Evolutionary conservation across 2,797 vertebrate genomes (phyloP), one percentile per base, ranked within the genome.

Genomic region (Pseudochaenichthys georgianus): DNA sequence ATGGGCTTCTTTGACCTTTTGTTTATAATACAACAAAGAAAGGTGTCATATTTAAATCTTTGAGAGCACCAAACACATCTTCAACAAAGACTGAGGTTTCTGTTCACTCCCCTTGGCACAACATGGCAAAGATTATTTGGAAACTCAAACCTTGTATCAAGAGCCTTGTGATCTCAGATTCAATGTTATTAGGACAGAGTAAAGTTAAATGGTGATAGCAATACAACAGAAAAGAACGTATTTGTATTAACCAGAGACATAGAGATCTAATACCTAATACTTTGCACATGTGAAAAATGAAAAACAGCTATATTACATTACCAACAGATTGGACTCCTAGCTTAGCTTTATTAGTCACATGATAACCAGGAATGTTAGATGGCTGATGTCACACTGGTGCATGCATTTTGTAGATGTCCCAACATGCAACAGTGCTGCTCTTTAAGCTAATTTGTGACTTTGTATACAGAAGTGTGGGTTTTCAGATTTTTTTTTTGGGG

Each of bases 51-150:
- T 89, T 88, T 72, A 64, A 81, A 75, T 85, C 64, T 76, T 23
- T 78, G 46, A 77, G 12, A 77, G 59, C 43, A 38, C 69, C 73
- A 78, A 66, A 63, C 55, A 70, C n/a, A 68, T 65, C 57, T 50
- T 73, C 10, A 55, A 79, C 74, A 78, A 88, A 87, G 67, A 54
- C 52, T 75, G 67, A 58, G 77, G 78, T 90, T 88, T 88, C 87
- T 69, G 46, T 62, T 73, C 67, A 43, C 70, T 78, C 73, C 83
- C 77, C 19, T 75, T 77, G 62, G 73, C 71, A 80, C 15, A 16
- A 58, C 5, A 17, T 19, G 41, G 60, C n/a, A 28, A 31, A 52
- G 13, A 53, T 73, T 71, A 79, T 67, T 70, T 74, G 54, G 68
- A 83, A 80, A 74, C 19, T 42, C 34, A 65, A 63, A 50, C 21